These are phyloP conservation scores for Conomelus anceps DNA, from an alignment of 2,888 invertebrate species.

Conservation along the genomic window DNA sequence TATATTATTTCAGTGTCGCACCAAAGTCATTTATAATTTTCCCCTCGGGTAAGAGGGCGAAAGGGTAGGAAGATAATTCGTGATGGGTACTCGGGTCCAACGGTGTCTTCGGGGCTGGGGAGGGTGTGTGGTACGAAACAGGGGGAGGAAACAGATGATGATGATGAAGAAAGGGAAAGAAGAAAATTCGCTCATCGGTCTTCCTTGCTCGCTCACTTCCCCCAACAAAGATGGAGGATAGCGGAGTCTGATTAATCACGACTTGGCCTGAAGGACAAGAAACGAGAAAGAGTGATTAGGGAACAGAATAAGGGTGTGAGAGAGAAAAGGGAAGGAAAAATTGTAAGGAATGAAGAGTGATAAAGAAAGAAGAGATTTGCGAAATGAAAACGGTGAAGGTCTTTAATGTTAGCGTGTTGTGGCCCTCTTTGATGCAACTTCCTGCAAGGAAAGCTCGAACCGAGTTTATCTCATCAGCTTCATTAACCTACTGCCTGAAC, in stretches of 20 bases:
- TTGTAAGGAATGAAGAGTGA: background rate
- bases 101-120: background rate
- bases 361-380: background rate
- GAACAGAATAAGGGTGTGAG: background rate
- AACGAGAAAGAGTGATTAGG: background rate
- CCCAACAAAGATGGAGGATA: background rate
- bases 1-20: slow-evolving; percentile 8
- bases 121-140: too few species aligned
- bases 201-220: background rate
- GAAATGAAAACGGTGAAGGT: background rate
- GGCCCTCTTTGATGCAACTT: background rate
- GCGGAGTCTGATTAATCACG: background rate
- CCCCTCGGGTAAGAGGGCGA: background rate
- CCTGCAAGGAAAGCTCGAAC: background rate
- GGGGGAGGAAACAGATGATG: background rate
- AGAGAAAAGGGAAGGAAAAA: background rate
- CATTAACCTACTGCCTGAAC: background rate
- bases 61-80: background rate
- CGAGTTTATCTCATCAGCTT: background rate
- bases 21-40: background rate
- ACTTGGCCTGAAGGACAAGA: background rate
- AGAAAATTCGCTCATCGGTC: background rate
- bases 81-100: background rate
- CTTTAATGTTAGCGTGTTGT: background rate
- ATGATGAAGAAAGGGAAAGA: background rate